phyloP scores from a whole-genome alignment of 2,113 vertebrate species.

The Amia ocellicauda region DNA sequence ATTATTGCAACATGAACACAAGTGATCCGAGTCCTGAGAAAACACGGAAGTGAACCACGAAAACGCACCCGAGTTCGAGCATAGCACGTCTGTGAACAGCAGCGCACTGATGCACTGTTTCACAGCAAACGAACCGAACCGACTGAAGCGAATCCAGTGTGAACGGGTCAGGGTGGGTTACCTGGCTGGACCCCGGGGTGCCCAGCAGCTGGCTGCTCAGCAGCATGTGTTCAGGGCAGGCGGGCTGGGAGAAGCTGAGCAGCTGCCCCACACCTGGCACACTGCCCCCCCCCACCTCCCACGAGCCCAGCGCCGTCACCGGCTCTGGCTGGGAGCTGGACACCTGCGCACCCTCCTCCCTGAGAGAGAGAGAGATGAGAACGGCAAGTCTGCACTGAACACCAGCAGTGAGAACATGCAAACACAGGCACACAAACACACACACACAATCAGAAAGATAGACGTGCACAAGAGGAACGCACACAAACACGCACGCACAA shows the following conservation, averaged over 20 bases:
- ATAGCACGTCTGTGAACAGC: no score
- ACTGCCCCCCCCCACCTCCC: conserved; percentile 66
- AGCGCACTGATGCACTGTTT: no score
- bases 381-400: no score
- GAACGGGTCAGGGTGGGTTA: conserved; percentile 37
- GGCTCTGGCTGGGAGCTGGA: conserved; percentile 93
- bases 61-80: no score
- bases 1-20: no score
- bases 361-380: conserved; percentile 34
- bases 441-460: neutral
- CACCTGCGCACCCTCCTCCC: conserved; percentile 76
- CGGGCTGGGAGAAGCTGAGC: conserved; percentile 92
- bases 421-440: no score
- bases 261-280: conserved; percentile 72
- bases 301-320: conserved; percentile 58
- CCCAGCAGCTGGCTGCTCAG: conserved; percentile 84
- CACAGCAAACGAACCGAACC: no score
- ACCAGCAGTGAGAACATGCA: no score
- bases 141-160: no score
- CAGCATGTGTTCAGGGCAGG: conserved; percentile 90
- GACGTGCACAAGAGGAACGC: neutral
- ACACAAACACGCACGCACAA: neutral
- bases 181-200: conserved; percentile 93
- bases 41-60: no score
- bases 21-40: no score